These are phyloP conservation scores for Maniola jurtina DNA, from an alignment of 1,140 invertebrate species.

Conservation along the genomic window DNA sequence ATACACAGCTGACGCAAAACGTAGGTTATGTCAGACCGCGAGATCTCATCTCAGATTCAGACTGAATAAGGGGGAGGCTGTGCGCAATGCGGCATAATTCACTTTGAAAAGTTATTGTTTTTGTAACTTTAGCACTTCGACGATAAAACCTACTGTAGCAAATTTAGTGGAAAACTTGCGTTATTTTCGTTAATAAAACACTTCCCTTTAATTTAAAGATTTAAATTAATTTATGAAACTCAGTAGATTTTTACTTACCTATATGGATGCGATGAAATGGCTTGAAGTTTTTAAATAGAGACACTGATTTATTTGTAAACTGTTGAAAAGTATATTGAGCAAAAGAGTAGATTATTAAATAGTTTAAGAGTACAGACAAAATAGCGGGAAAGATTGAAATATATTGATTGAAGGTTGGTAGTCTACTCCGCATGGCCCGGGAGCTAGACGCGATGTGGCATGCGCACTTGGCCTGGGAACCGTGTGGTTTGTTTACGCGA, in stretches of 20 bases:
- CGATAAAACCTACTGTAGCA: not conserved
- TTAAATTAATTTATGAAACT: not conserved
- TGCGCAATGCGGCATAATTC: constrained; percentile 72
- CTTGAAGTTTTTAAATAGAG: not conserved
- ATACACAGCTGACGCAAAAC: constrained; percentile 22
- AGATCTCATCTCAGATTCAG: constrained; percentile 68
- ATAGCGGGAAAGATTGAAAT: constrained; percentile 59
- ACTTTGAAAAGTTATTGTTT: constrained; percentile 45
- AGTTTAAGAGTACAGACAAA: constrained; percentile 8
- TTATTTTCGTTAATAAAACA: too few species aligned
- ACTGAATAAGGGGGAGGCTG: constrained; percentile 71
- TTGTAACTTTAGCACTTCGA: constrained; percentile 8
- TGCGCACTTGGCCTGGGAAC: constrained; percentile 42
- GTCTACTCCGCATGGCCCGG: constrained; percentile 46
- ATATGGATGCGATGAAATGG: not conserved
- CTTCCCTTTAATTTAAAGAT: not conserved
- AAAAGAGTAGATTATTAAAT: not conserved
- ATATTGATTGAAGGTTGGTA: constrained; percentile 52
- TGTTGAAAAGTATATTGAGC: not conserved
- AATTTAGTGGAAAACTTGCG: too few species aligned
- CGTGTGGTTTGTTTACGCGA: constrained; percentile 27
- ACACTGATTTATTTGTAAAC: not conserved
- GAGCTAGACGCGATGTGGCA: constrained; percentile 32
- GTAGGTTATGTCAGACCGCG: constrained; percentile 65
- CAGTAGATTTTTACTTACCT: not conserved